phyloP scores from a whole-genome alignment of 2,888 invertebrate species.

The Magallana nippona region DNA sequence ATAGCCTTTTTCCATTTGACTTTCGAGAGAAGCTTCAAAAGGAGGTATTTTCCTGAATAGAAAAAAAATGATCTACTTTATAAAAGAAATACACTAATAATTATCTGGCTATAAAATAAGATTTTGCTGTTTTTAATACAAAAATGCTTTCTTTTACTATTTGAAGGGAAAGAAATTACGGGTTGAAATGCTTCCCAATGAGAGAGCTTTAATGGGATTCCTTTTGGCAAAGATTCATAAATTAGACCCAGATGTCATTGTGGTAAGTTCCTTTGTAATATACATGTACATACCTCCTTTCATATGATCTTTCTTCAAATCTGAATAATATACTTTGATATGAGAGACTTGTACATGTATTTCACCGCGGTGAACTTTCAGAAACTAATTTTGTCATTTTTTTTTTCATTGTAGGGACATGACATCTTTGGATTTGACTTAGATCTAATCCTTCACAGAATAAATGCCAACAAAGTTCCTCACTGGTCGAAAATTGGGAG shows the following conservation, averaged over 20 bases:
- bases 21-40: slow-evolving; percentile 84
- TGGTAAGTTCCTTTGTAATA: slow-evolving; percentile 80
- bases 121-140: too few relatives aligned
- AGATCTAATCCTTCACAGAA: slow-evolving; percentile 92
- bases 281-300: background rate
- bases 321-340: too few relatives aligned
- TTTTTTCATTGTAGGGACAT: slow-evolving; percentile 85
- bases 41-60: slow-evolving; percentile 56
- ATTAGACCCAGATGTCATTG: slow-evolving; percentile 95
- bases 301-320: background rate
- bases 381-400: too few relatives aligned
- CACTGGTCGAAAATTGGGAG: slow-evolving; percentile 95
- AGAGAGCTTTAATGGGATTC: slow-evolving; percentile 91
- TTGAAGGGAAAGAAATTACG: slow-evolving; percentile 80
- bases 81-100: too few relatives aligned
- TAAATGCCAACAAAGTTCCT: slow-evolving; percentile 87
- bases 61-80: too few relatives aligned
- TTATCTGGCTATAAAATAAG: too few relatives aligned
- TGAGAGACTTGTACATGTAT: too few relatives aligned
- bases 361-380: too few relatives aligned
- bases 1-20: slow-evolving; percentile 91
- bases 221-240: slow-evolving; percentile 92
- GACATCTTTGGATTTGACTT: slow-evolving; percentile 94
- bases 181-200: slow-evolving; percentile 89
- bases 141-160: background rate